phyloP scores from a whole-genome alignment of 1,140 invertebrate genomes.

The Druon quercuslanigerum region DNA sequence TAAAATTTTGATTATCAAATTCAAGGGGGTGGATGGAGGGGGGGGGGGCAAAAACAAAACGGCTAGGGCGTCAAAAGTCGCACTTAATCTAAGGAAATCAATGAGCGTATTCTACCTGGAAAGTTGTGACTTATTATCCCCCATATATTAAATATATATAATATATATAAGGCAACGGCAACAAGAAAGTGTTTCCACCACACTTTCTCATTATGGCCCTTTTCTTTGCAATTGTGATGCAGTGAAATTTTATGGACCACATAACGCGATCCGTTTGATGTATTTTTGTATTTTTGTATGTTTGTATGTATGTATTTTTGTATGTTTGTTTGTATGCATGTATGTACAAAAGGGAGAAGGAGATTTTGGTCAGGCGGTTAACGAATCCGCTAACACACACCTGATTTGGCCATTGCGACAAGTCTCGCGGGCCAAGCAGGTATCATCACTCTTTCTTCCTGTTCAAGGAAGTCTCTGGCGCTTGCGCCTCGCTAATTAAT shows the following conservation, averaged over 20 bases:
- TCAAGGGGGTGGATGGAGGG: too few relatives aligned
- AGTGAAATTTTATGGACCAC: slow-evolving; percentile 34
- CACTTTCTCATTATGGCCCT: background rate
- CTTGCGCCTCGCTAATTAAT: slow-evolving; percentile 68
- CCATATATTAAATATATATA: slow-evolving; percentile 6
- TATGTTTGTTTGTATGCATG: too few relatives aligned
- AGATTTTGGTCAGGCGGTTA: slow-evolving; percentile 55
- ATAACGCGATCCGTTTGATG: slow-evolving; percentile 46
- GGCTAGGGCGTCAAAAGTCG: too few relatives aligned
- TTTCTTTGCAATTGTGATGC: slow-evolving; percentile 30
- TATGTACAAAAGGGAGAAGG: slow-evolving; percentile 57
- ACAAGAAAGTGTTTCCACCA: background rate
- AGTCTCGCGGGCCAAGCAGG: slow-evolving; percentile 46
- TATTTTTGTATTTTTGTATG: background rate
- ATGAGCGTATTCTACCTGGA: background rate
- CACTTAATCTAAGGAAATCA: too few relatives aligned
- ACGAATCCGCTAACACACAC: slow-evolving; percentile 54
- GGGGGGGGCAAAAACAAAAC: too few relatives aligned
- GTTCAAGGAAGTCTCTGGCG: slow-evolving; percentile 50
- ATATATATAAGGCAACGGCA: slow-evolving; percentile 19
- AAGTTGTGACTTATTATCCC: slow-evolving; percentile 1
- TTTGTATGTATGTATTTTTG: too few relatives aligned
- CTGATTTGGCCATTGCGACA: slow-evolving; percentile 50
- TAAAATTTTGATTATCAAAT: too few relatives aligned
- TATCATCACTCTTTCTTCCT: slow-evolving; percentile 47